Evolutionary conservation across 2,888 invertebrate genomes (phyloP).

Genomic region (Micropterix aruncella): DNA sequence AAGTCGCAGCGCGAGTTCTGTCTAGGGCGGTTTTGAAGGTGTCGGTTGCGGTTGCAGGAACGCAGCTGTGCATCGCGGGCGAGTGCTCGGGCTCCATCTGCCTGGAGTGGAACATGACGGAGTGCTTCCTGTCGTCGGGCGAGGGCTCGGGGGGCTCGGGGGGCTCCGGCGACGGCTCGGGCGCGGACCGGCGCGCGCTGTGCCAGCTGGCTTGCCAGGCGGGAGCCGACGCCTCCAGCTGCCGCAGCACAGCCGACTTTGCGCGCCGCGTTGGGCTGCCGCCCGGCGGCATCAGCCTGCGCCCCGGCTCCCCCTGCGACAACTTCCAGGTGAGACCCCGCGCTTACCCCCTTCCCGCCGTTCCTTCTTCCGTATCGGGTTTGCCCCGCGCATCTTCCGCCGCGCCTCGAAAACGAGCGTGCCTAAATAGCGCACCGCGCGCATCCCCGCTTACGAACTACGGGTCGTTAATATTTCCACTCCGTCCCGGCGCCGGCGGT

Average conservation of each 20-base stretch:
- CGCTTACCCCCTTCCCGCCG: too few relatives aligned
- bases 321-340: slow-evolving; percentile 77
- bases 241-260: slow-evolving; percentile 81
- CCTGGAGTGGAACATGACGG: slow-evolving; percentile 83
- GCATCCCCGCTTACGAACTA: too few relatives aligned
- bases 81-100: slow-evolving; percentile 95
- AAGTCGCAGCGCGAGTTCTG: too few relatives aligned
- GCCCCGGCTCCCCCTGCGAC: slow-evolving; percentile 96
- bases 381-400: too few relatives aligned
- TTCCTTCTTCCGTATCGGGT: too few relatives aligned
- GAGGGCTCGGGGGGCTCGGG: slow-evolving; percentile 41
- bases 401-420: too few relatives aligned
- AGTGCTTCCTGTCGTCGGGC: slow-evolving; percentile 84
- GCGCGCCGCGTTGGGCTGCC: slow-evolving; percentile 59
- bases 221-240: slow-evolving; percentile 56
- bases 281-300: slow-evolving; percentile 67
- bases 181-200: slow-evolving; percentile 69
- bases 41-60: too few relatives aligned
- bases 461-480: too few relatives aligned
- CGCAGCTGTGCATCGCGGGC: slow-evolving; percentile 74
- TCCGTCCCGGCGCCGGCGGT: too few relatives aligned
- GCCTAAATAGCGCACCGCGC: too few relatives aligned
- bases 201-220: slow-evolving; percentile 97
- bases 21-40: too few relatives aligned
- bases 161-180: slow-evolving; percentile 21